A percentile compares a stretch with the other conserved stretches of the same genome.
phyloP scores from a whole-genome alignment of 1,140 invertebrate genomes.

The Brachystomella parvula region DNA sequence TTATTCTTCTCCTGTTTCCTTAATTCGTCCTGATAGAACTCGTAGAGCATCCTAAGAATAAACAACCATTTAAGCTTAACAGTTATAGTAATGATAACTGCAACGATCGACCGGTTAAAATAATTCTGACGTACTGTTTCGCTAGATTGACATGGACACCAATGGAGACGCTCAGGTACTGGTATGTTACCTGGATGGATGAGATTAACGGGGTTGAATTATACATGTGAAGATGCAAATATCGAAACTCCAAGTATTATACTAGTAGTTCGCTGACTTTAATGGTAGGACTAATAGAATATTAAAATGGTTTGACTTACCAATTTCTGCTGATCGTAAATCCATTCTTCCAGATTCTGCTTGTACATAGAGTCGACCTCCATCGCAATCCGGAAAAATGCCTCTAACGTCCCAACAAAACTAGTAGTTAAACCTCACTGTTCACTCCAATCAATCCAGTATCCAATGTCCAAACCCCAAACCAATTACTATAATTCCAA shows the following conservation, averaged over 20 bases:
- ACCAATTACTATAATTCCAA: no score
- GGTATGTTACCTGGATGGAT: slow-evolving; percentile 35
- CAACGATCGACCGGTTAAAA: not conserved
- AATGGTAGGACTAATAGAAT: not conserved
- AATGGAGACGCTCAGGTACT: slow-evolving; percentile 31
- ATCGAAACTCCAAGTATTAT: no score
- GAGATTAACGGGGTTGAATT: slow-evolving; percentile 2
- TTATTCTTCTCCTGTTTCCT: slow-evolving; percentile 9
- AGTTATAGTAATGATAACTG: slow-evolving; percentile 3
- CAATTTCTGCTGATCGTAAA: slow-evolving; percentile 32
- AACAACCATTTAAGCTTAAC: slow-evolving; percentile 3
- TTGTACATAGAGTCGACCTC: slow-evolving; percentile 15
- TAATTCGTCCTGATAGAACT: slow-evolving; percentile 17
- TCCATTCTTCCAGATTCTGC: slow-evolving; percentile 28
- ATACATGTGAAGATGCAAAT: no score
- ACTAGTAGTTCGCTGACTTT: no score
- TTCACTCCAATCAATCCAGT: no score
- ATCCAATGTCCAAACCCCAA: no score
- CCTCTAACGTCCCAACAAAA: no score
- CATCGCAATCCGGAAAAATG: no score
- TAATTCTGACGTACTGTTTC: slow-evolving; percentile 38
- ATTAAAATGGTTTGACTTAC: slow-evolving; percentile 21
- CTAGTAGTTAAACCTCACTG: no score
- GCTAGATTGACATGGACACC: slow-evolving; percentile 37
- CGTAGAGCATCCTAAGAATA: slow-evolving; percentile 33